Evolutionary conservation across 2,113 vertebrate genomes (phyloP).

Genomic region (Tragelaphus imberbis): DNA sequence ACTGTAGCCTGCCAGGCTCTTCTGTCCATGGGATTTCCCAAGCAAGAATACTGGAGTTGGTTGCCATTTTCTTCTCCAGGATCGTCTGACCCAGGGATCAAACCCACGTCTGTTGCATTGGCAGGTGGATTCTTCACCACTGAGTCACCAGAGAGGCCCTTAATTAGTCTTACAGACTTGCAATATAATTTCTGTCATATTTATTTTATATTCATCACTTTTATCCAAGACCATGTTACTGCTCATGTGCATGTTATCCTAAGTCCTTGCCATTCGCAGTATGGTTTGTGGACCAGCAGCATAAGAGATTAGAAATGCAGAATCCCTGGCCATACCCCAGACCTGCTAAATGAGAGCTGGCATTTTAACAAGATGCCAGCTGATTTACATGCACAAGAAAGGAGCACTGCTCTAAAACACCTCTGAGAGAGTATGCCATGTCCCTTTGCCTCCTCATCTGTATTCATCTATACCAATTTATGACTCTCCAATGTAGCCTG

Average conservation of each 20-base stretch:
- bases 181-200: neutral
- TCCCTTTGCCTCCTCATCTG: neutral
- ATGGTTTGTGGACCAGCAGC: neutral
- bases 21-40: neutral
- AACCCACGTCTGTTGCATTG: neutral
- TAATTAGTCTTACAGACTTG: neutral
- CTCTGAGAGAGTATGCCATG: neutral
- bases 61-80: neutral
- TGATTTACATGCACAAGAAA: neutral
- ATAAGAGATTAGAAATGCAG: neutral
- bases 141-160: neutral
- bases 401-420: neutral
- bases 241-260: neutral
- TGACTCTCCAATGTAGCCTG: neutral
- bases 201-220: neutral
- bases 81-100: accelerated
- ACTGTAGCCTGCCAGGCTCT: neutral
- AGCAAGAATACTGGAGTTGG: neutral
- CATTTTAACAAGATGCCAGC: neutral
- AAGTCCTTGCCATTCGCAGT: neutral
- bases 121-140: neutral
- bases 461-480: neutral
- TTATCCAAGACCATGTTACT: neutral
- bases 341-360: neutral
- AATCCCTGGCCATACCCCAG: neutral